phyloP scores from a whole-genome alignment of 1,140 invertebrate genomes.

The Battus philenor region DNA sequence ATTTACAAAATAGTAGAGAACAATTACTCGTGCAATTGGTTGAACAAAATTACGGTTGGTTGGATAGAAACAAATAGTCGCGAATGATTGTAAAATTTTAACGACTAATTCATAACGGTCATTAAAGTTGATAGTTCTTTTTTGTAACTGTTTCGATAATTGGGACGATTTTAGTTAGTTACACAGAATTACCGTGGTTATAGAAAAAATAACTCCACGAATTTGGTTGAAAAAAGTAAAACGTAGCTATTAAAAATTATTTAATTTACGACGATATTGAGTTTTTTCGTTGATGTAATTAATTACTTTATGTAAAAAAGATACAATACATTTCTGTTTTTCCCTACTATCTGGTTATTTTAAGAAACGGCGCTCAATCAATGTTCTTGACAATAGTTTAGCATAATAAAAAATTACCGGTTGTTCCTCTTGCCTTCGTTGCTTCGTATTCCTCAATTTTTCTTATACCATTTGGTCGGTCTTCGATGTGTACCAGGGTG shows the following conservation, averaged over 20 bases:
- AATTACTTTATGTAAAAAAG: no score
- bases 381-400: no score
- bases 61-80: conserved; percentile 12
- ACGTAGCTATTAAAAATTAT: not conserved
- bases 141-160: conserved; percentile 7
- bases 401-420: no score
- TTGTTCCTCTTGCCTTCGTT: no score
- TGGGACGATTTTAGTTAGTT: conserved; percentile 6
- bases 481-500: no score
- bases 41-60: conserved; percentile 5
- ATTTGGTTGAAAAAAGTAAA: not conserved
- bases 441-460: no score
- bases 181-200: not conserved
- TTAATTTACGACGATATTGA: no score
- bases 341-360: no score
- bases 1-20: not conserved
- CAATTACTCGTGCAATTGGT: conserved; percentile 10
- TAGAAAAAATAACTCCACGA: not conserved
- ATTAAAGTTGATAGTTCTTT: conserved; percentile 7
- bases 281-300: no score
- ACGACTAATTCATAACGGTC: conserved; percentile 14
- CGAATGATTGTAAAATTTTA: conserved; percentile 2
- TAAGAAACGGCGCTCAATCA: no score
- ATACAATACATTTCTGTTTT: no score
- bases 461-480: no score